Base-by-base conservation (phyloP, 2,113 vertebrate species). In the Pteronura brasiliensis region DNA sequence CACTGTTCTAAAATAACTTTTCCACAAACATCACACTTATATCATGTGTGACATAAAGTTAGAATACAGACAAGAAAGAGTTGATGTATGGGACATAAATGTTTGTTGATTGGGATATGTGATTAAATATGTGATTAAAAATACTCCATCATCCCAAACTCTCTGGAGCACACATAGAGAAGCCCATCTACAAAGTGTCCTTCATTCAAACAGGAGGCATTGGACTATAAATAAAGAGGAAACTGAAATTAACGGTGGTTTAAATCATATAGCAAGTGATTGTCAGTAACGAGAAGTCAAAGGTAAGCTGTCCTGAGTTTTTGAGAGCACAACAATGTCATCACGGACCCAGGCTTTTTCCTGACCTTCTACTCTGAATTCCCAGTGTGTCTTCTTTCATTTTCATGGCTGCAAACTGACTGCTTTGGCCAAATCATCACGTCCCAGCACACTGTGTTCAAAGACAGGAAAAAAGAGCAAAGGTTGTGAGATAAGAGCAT, bases 1-100 rank as follows among this genome's bases (percentile, higher is more conserved):
- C 39, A 47, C n/a, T 86, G 2, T 57, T 85, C 9, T 90, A 72
- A 93, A 95, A 85, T 84, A 90, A 93, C 49, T 93, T 95, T 82
- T 79, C 15, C 36, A 86, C 21, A 81, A 36, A 81, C 3, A 27
- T 69, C 34, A 52, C 27, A 87, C 27, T 85, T 47, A 61, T 57
- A 71, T 52, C 12, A 8, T 76, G 36, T 61, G 2, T 59, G 49
- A 77, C 59, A 72, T 59, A 47, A 76, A 15, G 23, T 88, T n/a
- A 77, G 76, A 95, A 44, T 36, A 36, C 5, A 92, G 57, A 82
- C 2, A n/a, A 88, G 55, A 93, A 84, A 76, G 6, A 61, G 10
- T 76, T 69, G 21, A 39, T 76, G 27, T 11, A 42, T 4, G 63
- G 49, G 11, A 61, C 1, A 14, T 52, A 90, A 72, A 20, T 55